Evolutionary conservation across 2,113 vertebrate genomes (phyloP), one percentile per base, ranked within the genome.

Genomic region (Poecilia latipinna): DNA sequence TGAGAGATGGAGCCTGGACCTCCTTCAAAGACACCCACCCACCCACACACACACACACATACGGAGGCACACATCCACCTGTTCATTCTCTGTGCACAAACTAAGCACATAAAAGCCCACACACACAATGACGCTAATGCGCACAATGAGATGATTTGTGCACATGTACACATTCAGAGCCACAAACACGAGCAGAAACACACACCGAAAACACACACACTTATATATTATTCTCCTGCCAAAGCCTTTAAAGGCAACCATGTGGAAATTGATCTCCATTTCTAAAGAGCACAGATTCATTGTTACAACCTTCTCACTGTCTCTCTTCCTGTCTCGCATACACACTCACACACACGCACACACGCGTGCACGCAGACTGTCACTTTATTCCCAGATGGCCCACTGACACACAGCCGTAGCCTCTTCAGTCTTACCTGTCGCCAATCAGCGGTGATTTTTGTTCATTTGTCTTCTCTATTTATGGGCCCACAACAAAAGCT

Each of bases 1-100:
- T 94, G 93, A 93, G 88, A 93, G 90, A 94, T 93, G 91, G 91
- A 89, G 79, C 76, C 82, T 86, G 91, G 92, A 90, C 88, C 91
- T 84, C 87, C 83, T 77, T 85, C 77, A 86, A 76, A 87, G 74
- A 62, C 71, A 67, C 67, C 60, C 74, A 70, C 62, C 19, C 72
- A 70, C 70, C 8, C 73, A 15, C 60, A 63, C 67, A 73, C 70
- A 78, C 72, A 48, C 62, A 35, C 72, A 70, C 70, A 15, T 71
- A 74, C 72, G 66, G 42, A 42, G 29, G 37, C 74, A 70, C 66
- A 63, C 64, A 72, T 61, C 33, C 84, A 84, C 89, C 76, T 86
- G 77, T 83, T 90, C 75, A 82, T 42, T 82, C 64, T 74, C 67
- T 67, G 68, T 60, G 48, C 72, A 72, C 75, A 79, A 77, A 77